Conservation (phyloP, 2,797 vertebrate species). For the Vultur gryphus region DNA sequence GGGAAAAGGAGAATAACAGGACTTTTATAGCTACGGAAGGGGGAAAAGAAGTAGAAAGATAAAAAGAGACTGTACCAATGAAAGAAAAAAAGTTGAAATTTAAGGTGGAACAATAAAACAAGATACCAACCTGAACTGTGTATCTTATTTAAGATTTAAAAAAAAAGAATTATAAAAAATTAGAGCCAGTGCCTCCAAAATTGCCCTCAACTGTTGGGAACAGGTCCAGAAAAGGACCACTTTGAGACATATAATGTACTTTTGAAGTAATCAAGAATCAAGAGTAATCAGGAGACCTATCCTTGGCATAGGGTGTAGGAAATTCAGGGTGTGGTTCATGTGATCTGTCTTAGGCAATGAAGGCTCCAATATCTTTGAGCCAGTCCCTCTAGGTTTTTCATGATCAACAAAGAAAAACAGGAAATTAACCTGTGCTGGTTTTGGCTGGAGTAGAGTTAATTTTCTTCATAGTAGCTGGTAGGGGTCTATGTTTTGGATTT, state of each 20-base stretch:
- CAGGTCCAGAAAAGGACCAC: not conserved
- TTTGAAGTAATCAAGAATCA: not conserved
- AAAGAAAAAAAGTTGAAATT: not conserved
- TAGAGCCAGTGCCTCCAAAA: not conserved
- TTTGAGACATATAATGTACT: not conserved
- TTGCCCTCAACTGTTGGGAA: not conserved
- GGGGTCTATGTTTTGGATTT: not conserved
- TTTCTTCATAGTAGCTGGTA: not conserved
- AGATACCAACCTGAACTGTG: not conserved
- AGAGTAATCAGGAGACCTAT: not conserved
- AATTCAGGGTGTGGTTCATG: not conserved
- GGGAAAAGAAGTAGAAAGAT: not conserved
- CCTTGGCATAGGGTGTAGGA: not conserved
- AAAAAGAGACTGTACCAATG: not conserved
- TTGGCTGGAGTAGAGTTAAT: not conserved
- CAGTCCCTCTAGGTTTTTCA: slow-evolving; percentile 8
- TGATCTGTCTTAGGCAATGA: not conserved
- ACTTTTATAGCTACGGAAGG: not conserved
- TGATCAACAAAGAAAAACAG: not conserved
- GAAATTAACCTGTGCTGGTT: not conserved
- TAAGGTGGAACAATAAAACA: not conserved
- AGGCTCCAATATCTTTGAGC: not conserved
- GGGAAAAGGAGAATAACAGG: not conserved
- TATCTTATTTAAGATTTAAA: not conserved
- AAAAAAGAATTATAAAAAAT: not conserved